These are phyloP conservation scores for Florisuga fusca DNA, from an alignment of 2,797 vertebrate genomes.

Conservation along the genomic window DNA sequence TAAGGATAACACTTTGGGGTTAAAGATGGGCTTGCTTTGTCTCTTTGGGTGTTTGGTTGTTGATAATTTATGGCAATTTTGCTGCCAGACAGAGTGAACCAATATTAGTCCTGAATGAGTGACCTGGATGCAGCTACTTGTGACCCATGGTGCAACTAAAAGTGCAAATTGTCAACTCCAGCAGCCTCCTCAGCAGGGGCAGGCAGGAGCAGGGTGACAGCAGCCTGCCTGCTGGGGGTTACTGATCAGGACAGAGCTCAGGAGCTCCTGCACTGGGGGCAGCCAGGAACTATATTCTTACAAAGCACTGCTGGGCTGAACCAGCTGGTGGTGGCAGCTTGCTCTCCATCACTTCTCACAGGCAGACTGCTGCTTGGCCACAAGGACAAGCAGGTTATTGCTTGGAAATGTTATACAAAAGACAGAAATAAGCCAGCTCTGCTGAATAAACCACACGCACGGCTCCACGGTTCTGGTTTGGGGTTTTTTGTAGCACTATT, in stretches of 20 bases:
- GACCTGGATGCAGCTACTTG: background rate
- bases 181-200: background rate
- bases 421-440: conserved; percentile 34
- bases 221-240: conserved; percentile 1
- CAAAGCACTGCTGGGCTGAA: conserved; percentile 72
- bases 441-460: conserved; percentile 36
- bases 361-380: conserved; percentile 66
- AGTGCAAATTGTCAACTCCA: background rate
- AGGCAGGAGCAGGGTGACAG: background rate
- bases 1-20: accelerated
- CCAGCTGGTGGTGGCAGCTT: conserved; percentile 76
- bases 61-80: background rate
- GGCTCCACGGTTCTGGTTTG: conserved; percentile 42
- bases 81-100: background rate
- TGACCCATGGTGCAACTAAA: background rate
- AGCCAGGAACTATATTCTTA: conserved; percentile 43
- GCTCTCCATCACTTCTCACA: conserved; percentile 68
- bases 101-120: background rate
- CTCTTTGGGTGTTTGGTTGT: background rate
- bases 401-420: conserved; percentile 60
- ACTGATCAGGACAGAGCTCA: conserved; percentile 40
- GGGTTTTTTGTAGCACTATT: conserved; percentile 8
- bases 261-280: conserved; percentile 38
- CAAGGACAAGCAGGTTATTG: conserved; percentile 75
- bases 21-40: background rate